Percentiles rank a stretch among this genome's conserved stretches.
Evolutionary conservation across 2,888 invertebrate species (phyloP).

Genomic region (Hermaeophaga mercurialis): DNA sequence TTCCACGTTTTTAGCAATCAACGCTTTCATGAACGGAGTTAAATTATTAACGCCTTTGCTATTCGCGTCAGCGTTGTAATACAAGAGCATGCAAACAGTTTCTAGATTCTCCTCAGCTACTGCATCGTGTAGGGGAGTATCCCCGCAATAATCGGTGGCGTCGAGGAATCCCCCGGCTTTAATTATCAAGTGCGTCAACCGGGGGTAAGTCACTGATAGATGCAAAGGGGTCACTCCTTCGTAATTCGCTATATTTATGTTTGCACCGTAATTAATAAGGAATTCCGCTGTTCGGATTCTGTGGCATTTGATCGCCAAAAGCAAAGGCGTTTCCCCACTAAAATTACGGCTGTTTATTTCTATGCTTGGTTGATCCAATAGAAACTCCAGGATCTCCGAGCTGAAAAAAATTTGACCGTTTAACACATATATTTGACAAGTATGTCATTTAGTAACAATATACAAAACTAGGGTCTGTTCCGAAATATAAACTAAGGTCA

Average conservation of each 20-base stretch:
- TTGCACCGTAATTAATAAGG: constrained; percentile 41
- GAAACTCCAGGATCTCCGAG: constrained; percentile 39
- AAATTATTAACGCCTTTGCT: constrained; percentile 36
- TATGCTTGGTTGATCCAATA: constrained; percentile 38
- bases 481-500: no score
- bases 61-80: constrained; percentile 45
- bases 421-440: no score
- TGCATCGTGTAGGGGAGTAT: constrained; percentile 46
- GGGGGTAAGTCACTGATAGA: constrained; percentile 36
- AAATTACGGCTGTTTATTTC: constrained; percentile 42
- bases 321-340: constrained; percentile 43
- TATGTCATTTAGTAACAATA: no score
- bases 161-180: constrained; percentile 44
- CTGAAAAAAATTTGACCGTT: constrained; percentile 42
- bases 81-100: constrained; percentile 46
- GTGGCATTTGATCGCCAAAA: constrained; percentile 36
- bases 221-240: constrained; percentile 44
- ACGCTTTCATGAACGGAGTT: constrained; percentile 46
- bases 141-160: constrained; percentile 40
- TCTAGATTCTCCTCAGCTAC: constrained; percentile 39
- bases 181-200: constrained; percentile 40
- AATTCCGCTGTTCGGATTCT: constrained; percentile 32
- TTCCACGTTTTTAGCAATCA: constrained; percentile 34
- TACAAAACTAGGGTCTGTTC: no score
- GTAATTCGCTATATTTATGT: constrained; percentile 42